phyloP scores from a whole-genome alignment of 2,113 vertebrate genomes.

The Glaucomys volans region DNA sequence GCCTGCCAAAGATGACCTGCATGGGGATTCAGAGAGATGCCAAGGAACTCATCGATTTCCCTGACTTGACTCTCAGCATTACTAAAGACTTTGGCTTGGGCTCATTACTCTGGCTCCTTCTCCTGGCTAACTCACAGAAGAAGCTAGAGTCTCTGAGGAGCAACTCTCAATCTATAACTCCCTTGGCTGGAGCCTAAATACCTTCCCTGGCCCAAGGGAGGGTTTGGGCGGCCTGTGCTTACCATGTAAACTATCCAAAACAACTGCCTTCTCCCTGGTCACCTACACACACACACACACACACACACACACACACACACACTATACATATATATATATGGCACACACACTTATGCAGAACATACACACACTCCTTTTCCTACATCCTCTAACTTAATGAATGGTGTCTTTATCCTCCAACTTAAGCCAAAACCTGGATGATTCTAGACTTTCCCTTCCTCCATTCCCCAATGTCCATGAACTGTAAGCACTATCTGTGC shows the following conservation, averaged over 20 bases:
- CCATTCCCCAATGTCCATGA: not conserved
- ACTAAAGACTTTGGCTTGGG: constrained; percentile 16
- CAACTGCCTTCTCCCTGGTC: not conserved
- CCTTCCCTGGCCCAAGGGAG: not conserved
- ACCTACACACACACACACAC: not conserved
- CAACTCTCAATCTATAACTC: not conserved
- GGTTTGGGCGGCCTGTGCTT: not conserved
- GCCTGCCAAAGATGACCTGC: not conserved
- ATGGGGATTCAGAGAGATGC: not conserved
- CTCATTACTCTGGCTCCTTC: not conserved
- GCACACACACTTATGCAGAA: not conserved
- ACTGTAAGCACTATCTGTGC: not conserved
- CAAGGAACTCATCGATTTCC: not conserved
- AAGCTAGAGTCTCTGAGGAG: not conserved
- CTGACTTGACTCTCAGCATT: not conserved
- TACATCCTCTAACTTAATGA: not conserved
- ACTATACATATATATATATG: not conserved
- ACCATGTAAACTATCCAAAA: not conserved
- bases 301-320: not conserved
- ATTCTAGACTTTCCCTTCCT: not conserved
- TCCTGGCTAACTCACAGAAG: constrained; percentile 18
- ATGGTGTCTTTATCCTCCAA: not conserved
- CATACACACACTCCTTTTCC: not conserved
- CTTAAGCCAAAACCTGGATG: not conserved
- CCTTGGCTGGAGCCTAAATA: not conserved